Percentiles rank a stretch among this genome's conserved stretches.
These are phyloP conservation scores for Volucella bombylans DNA, from an alignment of 2,888 invertebrate genomes.

Conservation along the genomic window DNA sequence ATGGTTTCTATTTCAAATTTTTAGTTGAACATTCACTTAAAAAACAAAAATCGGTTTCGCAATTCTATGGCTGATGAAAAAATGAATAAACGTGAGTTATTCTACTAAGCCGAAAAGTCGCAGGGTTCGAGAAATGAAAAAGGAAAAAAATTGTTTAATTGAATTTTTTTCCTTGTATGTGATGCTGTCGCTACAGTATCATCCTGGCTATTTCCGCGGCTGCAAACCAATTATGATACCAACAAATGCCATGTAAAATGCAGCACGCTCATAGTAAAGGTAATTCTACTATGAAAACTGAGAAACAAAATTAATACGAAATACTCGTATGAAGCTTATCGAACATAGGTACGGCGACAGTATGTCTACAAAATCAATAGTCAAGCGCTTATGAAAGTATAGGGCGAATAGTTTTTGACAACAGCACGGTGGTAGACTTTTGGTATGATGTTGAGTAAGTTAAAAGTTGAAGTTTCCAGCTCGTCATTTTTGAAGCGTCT, in stretches of 20 bases:
- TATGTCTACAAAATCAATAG: constrained; percentile 7
- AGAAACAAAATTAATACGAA: background rate
- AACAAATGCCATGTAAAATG: constrained; percentile 36
- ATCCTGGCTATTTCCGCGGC: constrained; percentile 18
- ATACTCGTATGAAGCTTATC: no score
- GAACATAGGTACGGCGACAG: constrained; percentile 9
- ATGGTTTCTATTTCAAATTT: constrained; percentile 48
- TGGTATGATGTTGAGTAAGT: no score
- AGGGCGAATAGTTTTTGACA: no score
- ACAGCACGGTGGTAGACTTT: no score
- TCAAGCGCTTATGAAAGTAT: no score
- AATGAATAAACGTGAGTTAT: constrained; percentile 47
- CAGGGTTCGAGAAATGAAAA: background rate
- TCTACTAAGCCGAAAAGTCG: constrained; percentile 49
- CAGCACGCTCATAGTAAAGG: constrained; percentile 35
- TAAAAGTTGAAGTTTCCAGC: no score
- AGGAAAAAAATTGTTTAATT: constrained; percentile 42
- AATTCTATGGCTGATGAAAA: background rate
- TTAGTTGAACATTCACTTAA: constrained; percentile 27
- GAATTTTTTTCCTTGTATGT: constrained; percentile 28
- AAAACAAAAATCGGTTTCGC: background rate
- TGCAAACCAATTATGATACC: constrained; percentile 56
- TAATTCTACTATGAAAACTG: constrained; percentile 22
- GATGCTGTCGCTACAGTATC: constrained; percentile 13
- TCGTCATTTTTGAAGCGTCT: no score